Conservation (phyloP, 2,797 vertebrate genomes). For the Centropyge bicolor region DNA sequence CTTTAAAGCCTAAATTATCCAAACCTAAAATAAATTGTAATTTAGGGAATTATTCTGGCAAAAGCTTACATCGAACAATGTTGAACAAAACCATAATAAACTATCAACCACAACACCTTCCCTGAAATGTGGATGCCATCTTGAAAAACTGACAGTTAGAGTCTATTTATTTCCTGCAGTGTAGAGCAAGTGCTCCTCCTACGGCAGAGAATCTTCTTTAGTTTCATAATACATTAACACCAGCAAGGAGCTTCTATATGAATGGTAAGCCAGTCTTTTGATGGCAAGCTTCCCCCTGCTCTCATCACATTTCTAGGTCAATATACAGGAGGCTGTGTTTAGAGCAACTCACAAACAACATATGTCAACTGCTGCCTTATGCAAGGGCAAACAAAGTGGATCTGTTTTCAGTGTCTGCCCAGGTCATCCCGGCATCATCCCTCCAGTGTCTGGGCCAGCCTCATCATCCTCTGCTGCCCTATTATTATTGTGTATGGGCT, state of each 20-base stretch:
- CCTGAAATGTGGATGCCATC: neutral
- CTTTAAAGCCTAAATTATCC: neutral
- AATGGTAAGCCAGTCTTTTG: constrained; percentile 19
- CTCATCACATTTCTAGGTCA: constrained; percentile 77
- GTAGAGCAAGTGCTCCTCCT: neutral
- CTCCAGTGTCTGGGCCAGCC: constrained; percentile 62
- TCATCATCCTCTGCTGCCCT: constrained; percentile 69
- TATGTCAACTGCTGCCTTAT: constrained; percentile 68
- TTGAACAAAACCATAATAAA: neutral
- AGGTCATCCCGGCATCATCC: constrained; percentile 59
- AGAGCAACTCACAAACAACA: constrained; percentile 74
- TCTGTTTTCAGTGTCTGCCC: constrained; percentile 57
- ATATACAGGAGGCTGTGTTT: constrained; percentile 44
- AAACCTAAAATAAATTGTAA: neutral
- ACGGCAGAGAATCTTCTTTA: constrained; percentile 3
- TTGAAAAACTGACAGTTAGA: constrained; percentile 1
- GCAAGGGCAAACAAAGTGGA: constrained; percentile 71
- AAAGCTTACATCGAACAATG: neutral
- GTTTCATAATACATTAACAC: constrained; percentile 45
- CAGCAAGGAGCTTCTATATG: constrained; percentile 9
- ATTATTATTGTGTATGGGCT: constrained; percentile 55
- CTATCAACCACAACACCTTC: neutral
- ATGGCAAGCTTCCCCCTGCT: constrained; percentile 46
- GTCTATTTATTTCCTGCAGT: neutral
- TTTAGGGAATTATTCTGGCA: neutral